These are phyloP conservation scores for Capromys pilorides DNA, from an alignment of 2,797 vertebrate species.

Conservation along the genomic window DNA sequence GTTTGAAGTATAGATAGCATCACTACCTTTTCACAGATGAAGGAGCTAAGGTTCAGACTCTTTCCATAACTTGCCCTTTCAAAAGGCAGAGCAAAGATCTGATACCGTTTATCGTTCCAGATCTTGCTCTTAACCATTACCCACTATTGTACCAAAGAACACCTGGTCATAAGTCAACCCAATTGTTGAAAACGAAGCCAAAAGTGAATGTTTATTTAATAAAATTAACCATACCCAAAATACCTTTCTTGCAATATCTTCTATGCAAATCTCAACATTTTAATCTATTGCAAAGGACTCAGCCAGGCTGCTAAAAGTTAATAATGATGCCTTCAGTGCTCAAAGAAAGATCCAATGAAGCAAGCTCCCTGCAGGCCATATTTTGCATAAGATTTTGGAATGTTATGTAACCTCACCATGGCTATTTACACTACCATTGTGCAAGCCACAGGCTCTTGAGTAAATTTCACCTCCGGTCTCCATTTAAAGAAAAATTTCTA, in stretches of 20 bases:
- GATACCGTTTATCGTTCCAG: background rate
- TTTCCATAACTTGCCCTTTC: slow-evolving; percentile 20
- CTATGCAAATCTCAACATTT: slow-evolving; percentile 73
- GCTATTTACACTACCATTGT: slow-evolving; percentile 73
- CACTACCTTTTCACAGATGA: background rate
- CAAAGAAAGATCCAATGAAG: slow-evolving; percentile 46
- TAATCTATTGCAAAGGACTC: slow-evolving; percentile 36
- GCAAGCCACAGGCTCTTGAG: slow-evolving; percentile 75
- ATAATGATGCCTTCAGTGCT: slow-evolving; percentile 13
- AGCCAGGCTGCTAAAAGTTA: slow-evolving; percentile 54
- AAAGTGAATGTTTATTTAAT: slow-evolving; percentile 78
- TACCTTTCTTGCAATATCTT: slow-evolving; percentile 50
- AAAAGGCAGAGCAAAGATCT: background rate
- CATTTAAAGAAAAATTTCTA: slow-evolving; percentile 63
- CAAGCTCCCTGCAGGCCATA: slow-evolving; percentile 45
- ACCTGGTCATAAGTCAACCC: slow-evolving; percentile 70
- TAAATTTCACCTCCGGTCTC: slow-evolving; percentile 70
- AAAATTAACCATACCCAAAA: slow-evolving; percentile 72
- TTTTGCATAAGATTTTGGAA: slow-evolving; percentile 77
- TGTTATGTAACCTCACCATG: slow-evolving; percentile 70
- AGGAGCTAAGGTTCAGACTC: background rate
- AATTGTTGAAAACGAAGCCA: slow-evolving; percentile 70
- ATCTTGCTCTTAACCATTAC: slow-evolving; percentile 11
- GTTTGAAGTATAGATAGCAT: background rate
- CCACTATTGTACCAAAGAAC: slow-evolving; percentile 41